These are phyloP conservation scores for Mycalesis mineus DNA, from an alignment of 2,888 invertebrate genomes.

Conservation along the genomic window DNA sequence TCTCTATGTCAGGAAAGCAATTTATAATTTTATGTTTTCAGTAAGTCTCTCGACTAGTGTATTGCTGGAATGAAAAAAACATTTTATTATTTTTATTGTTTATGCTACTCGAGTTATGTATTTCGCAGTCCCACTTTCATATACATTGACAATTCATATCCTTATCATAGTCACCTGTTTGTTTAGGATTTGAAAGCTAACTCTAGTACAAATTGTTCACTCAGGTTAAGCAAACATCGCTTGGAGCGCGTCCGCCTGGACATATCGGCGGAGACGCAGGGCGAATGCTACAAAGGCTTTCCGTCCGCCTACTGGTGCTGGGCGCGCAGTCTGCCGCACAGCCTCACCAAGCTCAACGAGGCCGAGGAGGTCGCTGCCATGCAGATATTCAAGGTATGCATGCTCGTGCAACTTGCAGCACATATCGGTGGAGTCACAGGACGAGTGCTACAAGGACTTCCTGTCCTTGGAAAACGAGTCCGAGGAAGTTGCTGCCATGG, in stretches of 20 bases:
- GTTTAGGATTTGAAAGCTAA: too few species aligned
- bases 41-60: too few species aligned
- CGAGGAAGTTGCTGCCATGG: conserved; percentile 89
- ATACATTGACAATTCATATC: too few species aligned
- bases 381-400: conserved; percentile 87
- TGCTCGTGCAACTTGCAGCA: too few species aligned
- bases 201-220: too few species aligned
- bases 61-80: too few species aligned
- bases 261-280: conserved; percentile 80
- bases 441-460: conserved; percentile 92
- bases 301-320: conserved; percentile 94
- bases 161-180: too few species aligned
- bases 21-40: too few species aligned
- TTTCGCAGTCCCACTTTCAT: too few species aligned
- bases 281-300: conserved; percentile 92
- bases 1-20: too few species aligned
- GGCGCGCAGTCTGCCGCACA: conserved; percentile 88
- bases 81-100: too few species aligned
- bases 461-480: conserved; percentile 88
- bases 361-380: conserved; percentile 91
- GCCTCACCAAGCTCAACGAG: conserved; percentile 89
- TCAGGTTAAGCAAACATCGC: conserved; percentile 86
- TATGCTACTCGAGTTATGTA: too few species aligned
- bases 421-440: conserved; percentile 80
- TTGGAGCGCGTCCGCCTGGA: conserved; percentile 82